Evolutionary conservation across 1,140 invertebrate species (phyloP).

Genomic region (Eupeodes corollae): DNA sequence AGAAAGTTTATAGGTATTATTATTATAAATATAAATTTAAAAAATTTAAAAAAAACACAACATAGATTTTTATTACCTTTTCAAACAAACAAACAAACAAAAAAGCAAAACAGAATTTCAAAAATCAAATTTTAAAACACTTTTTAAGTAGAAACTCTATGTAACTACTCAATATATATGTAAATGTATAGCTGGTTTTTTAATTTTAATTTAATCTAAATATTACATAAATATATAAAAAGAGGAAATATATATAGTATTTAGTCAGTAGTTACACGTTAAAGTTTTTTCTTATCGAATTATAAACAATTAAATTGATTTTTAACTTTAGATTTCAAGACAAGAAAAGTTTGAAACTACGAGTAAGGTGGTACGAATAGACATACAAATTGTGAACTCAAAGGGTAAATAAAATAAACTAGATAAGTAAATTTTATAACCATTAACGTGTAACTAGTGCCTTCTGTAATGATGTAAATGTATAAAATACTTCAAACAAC

Average conservation of each 20-base stretch:
- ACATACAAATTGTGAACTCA: background rate
- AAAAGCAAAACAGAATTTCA: too few relatives aligned
- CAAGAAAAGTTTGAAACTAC: background rate
- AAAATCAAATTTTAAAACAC: background rate
- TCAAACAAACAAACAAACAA: too few relatives aligned
- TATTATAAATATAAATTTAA: too few relatives aligned
- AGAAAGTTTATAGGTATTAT: too few relatives aligned
- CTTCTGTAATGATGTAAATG: conserved; percentile 7
- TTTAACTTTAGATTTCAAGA: background rate
- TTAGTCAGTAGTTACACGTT: conserved; percentile 38
- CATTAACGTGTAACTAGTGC: conserved; percentile 35
- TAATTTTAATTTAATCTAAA: background rate
- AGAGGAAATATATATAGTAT: conserved; percentile 14
- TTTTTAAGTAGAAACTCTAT: background rate
- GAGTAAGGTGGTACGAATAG: background rate
- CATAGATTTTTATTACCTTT: too few relatives aligned
- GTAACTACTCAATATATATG: background rate
- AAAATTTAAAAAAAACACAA: too few relatives aligned
- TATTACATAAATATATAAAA: conserved; percentile 6
- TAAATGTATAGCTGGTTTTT: too few relatives aligned
- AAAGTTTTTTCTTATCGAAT: conserved; percentile 2
- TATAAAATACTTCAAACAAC: background rate
- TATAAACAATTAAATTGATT: background rate
- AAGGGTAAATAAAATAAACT: too few relatives aligned
- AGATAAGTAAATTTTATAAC: background rate